Evolutionary conservation across 2,113 vertebrate species (phyloP), one percentile per base, ranked within the genome.

Genomic region (Macrotus californicus): DNA sequence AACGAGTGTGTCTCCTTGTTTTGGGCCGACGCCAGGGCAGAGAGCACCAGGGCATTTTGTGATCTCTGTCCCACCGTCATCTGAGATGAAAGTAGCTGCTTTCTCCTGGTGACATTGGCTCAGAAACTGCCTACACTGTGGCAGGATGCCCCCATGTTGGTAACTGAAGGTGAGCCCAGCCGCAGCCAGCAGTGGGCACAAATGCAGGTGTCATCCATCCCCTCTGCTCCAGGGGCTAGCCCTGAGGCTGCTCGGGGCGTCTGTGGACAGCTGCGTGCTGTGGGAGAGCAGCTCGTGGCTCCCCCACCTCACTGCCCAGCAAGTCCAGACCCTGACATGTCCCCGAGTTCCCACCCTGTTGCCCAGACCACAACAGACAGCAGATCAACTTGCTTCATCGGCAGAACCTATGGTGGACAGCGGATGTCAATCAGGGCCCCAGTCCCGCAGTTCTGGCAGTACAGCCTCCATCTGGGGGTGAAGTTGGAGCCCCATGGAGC

Each of bases 111-210:
- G 66, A n/a, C 2, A 41, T 13, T 2, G 41, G 41, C 72, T 12
- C 43, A 43, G 67, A 52, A 54, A 73, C 29, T 16, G 5, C 52
- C 1, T 26, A 13, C 0, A 10, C 52, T 26, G 22, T 39, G 22
- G 19, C 29, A 26, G 11, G 1, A 21, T 26, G 52, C 48, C 15
- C 0, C 14, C 39, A 34, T 8, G 1, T 54, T 66, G 5, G 1
- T 26, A 36, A 24, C 0, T 6, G 52, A 91, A 46, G 69, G 52
- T 18, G 10, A n/a, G 52, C 26, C 14, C 14, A 10, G 21, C 2
- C 2, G 24, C 52, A 14, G 6, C 11, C 1, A 0, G 7, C 3
- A 36, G 34, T 15, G 52, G 41, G 29, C 41, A 19, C 41, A 76
- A 41, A 73, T 7, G 66, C 26, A n/a, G n/a, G 56, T 3, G 0